A percentile compares a stretch with the other conserved stretches of the same genome.
Evolutionary conservation across 2,797 vertebrate genomes (phyloP).

Genomic region (Poecilia picta): DNA sequence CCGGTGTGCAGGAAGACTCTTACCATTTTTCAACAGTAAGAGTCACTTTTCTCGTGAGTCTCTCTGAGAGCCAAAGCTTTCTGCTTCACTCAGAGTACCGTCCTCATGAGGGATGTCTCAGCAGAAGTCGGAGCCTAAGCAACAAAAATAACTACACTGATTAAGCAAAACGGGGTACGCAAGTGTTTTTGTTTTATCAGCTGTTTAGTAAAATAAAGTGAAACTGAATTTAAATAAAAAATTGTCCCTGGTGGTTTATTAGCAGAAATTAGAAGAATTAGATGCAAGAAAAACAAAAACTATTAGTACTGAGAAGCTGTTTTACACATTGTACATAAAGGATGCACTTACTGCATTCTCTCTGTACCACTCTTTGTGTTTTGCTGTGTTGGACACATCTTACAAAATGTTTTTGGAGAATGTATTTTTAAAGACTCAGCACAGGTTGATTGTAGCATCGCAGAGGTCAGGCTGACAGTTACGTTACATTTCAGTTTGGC

Average conservation of each 20-base stretch:
- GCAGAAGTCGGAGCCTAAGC: not conserved
- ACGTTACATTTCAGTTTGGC: not conserved
- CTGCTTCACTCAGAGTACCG: not conserved
- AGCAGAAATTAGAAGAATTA: not conserved
- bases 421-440: not conserved
- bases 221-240: not conserved
- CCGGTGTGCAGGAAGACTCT: not conserved
- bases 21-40: too few relatives aligned
- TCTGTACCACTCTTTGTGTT: not conserved
- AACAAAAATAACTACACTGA: not conserved
- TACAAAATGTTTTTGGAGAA: not conserved
- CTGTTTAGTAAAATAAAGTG: not conserved
- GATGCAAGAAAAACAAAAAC: not conserved
- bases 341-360: not conserved
- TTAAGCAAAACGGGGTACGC: not conserved
- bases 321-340: not conserved
- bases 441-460: not conserved
- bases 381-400: not conserved
- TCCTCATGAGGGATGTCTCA: constrained; percentile 1
- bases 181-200: not conserved
- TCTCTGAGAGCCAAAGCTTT: not conserved
- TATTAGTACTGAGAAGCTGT: not conserved
- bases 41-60: not conserved
- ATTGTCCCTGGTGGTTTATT: not conserved
- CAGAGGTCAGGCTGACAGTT: not conserved